A percentile compares a stretch with the other conserved stretches of the same genome.
Conservation (phyloP, 2,113 vertebrate species). For the Theropithecus gelada region DNA sequence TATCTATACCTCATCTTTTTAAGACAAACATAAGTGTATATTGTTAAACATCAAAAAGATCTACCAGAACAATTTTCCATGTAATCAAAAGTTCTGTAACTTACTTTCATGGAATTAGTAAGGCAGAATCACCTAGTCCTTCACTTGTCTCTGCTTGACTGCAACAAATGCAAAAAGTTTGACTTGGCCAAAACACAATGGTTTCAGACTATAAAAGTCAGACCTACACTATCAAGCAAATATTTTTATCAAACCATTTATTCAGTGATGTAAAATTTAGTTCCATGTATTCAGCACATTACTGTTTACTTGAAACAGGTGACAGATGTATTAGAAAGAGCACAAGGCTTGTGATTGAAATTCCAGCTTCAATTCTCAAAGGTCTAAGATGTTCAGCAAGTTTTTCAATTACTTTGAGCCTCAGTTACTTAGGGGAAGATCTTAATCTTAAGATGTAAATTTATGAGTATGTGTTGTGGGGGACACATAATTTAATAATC, state of each 20-base stretch:
- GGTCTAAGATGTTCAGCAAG: conserved; percentile 46
- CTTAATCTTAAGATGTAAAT: conserved; percentile 49
- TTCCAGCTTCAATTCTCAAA: conserved; percentile 49
- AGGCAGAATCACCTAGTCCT: background rate
- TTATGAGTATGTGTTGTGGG: background rate
- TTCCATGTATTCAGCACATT: conserved; percentile 32
- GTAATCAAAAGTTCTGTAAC: background rate
- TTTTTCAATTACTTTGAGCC: conserved; percentile 41
- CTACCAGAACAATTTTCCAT: background rate
- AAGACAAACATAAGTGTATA: background rate
- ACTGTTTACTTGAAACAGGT: conserved; percentile 56
- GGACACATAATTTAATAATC: conserved; percentile 13
- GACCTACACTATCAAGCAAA: background rate
- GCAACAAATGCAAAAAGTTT: conserved; percentile 12
- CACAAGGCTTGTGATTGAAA: conserved; percentile 31
- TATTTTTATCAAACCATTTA: background rate
- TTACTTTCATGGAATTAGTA: background rate
- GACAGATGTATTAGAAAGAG: conserved; percentile 47
- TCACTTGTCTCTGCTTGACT: background rate
- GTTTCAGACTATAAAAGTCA: background rate
- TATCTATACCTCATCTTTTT: background rate
- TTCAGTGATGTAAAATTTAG: conserved; percentile 18
- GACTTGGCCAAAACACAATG: background rate
- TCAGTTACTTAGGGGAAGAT: conserved; percentile 41
- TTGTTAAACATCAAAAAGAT: background rate